Conservation (phyloP, 2,797 vertebrate species). For the Tragelaphus eurycerus region DNA sequence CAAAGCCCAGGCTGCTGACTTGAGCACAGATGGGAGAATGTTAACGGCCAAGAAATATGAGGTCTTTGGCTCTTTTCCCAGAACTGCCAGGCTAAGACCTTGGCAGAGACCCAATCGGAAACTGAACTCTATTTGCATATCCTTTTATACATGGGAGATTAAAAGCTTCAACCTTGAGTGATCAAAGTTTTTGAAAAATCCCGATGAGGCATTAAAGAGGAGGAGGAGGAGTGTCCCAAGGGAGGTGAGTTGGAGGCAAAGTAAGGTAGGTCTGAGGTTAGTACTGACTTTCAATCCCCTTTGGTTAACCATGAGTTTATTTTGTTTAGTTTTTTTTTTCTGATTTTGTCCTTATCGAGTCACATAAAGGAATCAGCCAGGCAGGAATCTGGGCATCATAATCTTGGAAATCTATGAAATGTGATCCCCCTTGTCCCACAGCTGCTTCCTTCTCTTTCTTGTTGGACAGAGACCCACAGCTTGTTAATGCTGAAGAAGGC, state of each 20-base stretch:
- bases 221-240: slow-evolving; percentile 51
- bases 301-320: slow-evolving; percentile 63
- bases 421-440: background rate
- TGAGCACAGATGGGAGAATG: slow-evolving; percentile 55
- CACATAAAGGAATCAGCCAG: slow-evolving; percentile 38
- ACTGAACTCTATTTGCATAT: slow-evolving; percentile 76
- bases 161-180: slow-evolving; percentile 77
- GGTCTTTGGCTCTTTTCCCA: slow-evolving; percentile 73
- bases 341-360: slow-evolving; percentile 37
- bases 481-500: background rate
- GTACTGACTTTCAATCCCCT: slow-evolving; percentile 60
- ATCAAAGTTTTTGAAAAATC: slow-evolving; percentile 74
- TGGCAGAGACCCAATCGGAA: slow-evolving; percentile 73
- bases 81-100: slow-evolving; percentile 76
- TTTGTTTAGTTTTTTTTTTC: slow-evolving; percentile 45
- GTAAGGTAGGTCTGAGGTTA: slow-evolving; percentile 59
- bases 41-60: slow-evolving; percentile 68
- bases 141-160: slow-evolving; percentile 74
- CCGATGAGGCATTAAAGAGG: slow-evolving; percentile 67
- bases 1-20: slow-evolving; percentile 50
- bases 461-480: background rate
- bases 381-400: slow-evolving; percentile 5
- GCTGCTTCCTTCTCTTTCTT: background rate
- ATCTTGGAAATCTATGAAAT: slow-evolving; percentile 18
- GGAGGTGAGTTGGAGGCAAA: slow-evolving; percentile 53